Conservation (phyloP, 2,888 invertebrate species). For the Chesias legatella region DNA sequence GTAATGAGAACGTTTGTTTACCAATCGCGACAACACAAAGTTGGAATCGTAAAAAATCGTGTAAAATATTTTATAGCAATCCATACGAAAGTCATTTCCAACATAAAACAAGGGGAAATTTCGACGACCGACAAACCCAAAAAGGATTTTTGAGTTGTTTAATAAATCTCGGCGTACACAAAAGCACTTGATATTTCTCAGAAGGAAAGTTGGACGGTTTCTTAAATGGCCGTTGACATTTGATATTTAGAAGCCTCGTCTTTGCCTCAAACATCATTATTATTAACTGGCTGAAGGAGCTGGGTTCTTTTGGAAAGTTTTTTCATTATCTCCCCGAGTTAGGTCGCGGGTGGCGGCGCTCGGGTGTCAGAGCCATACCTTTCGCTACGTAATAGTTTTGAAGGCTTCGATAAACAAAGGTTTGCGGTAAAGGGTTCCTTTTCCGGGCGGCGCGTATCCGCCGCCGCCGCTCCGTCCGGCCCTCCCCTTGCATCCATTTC, state of each 20-base stretch:
- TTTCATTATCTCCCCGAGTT: conserved; percentile 28
- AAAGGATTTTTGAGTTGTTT: conserved; percentile 27
- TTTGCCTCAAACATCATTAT: conserved; percentile 17
- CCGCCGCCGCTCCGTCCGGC: conserved; percentile 27
- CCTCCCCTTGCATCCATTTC: conserved; percentile 25
- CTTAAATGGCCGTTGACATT: conserved; percentile 23
- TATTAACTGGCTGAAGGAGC: conserved; percentile 20
- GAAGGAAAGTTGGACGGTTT: conserved; percentile 19
- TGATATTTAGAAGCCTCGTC: conserved; percentile 20
- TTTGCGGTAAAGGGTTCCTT: conserved; percentile 63
- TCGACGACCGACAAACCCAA: conserved; percentile 17
- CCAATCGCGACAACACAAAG: no score
- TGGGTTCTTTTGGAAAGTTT: conserved; percentile 24
- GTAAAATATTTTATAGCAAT: conserved; percentile 6
- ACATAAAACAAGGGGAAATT: conserved; percentile 15
- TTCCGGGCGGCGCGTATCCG: conserved; percentile 70
- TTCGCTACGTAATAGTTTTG: conserved; percentile 48
- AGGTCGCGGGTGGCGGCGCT: conserved; percentile 11
- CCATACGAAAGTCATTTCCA: conserved; percentile 15
- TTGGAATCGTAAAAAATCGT: conserved; percentile 3
- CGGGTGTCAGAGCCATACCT: conserved; percentile 36
- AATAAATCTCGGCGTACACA: conserved; percentile 25
- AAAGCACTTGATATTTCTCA: conserved; percentile 19
- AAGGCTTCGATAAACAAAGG: conserved; percentile 63
- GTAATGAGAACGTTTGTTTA: no score